Base-by-base conservation (phyloP, 2,113 vertebrate genomes). In the Sinocyclocheilus rhinocerous region DNA sequence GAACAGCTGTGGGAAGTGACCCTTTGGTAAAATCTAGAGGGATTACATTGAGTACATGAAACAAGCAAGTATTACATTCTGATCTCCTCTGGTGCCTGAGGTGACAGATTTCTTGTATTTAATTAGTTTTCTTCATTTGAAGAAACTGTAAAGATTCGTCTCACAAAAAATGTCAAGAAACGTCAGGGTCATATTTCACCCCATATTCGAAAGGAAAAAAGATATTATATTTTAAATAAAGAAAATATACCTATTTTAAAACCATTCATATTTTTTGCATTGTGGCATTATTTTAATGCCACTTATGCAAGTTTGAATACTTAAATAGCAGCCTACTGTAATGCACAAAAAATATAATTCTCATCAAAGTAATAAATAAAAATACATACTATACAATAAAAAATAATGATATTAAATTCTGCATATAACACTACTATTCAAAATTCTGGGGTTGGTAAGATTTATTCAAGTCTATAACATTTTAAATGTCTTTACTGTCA, bases 1-100 rank as follows among this genome's bases (percentile, higher is more conserved):
- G 20, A 61, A 39, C 55, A 61, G 55, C 55, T 61, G 29, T 79
- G 33, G 18, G 76, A 39, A 79, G 50, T 78, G 77, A 79, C 29
- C 52, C 77, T n/a, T 61, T 52, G 13, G n/a, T 55, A 26, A 77
- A 77, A 77, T 77, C 48, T 77, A 50, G n/a, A 52, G n/a, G 75
- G 45, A 77, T 77, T 52, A 77, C 26, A 76, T 4, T 26, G 24
- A 36, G 65, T 33, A 69, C 29, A 33, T 69, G 65, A 69, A 65
- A 65, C 24, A 69, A 69, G 29, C 29, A 16, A 69, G 33, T 73
- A 73, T 73, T 73, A 42, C 0, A 22, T 72, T 39, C 18, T 72
- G 69, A 72, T 72, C 69, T 8, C 42, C 36, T 42, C 69, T 72
- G 18, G 36, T 12, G 69, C 4, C 36, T 42, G 20, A 42, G 10